Percentiles rank a stretch among this genome's conserved stretches.
Conservation (phyloP, 2,888 invertebrate species). For the Leucophora obtusa region DNA sequence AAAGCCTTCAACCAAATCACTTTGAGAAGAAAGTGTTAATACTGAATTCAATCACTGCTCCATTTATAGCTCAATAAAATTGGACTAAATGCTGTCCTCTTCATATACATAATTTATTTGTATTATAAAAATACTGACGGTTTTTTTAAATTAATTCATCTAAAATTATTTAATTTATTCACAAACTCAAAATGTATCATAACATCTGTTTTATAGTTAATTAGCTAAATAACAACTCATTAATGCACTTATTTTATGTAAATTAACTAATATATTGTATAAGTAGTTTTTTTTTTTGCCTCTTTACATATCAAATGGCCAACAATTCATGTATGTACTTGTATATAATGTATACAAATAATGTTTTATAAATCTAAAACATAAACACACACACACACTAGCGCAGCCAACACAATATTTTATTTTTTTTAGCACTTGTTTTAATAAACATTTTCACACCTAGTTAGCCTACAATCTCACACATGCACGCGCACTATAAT, state of each 20-base stretch:
- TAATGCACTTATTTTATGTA: not conserved
- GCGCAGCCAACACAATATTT: too few relatives aligned
- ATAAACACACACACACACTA: too few relatives aligned
- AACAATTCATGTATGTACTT: not conserved
- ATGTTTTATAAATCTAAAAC: not conserved
- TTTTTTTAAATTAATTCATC: too few relatives aligned
- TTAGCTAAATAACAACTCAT: slow-evolving; percentile 12
- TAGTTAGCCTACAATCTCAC: not conserved
- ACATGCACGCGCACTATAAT: not conserved
- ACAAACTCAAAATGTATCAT: not conserved
- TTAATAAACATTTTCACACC: slow-evolving; percentile 30
- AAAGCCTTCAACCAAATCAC: too few relatives aligned
- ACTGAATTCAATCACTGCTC: too few relatives aligned
- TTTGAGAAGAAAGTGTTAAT: too few relatives aligned
- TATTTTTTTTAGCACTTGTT: slow-evolving; percentile 1
- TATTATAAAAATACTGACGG: too few relatives aligned
- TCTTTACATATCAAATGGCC: slow-evolving; percentile 2
- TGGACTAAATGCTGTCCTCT: too few relatives aligned
- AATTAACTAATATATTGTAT: slow-evolving; percentile 17
- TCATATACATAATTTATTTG: too few relatives aligned
- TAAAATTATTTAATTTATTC: too few relatives aligned
- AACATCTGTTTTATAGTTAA: slow-evolving; percentile 17
- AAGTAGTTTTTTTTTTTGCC: not conserved
- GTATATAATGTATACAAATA: not conserved
- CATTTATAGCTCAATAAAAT: too few relatives aligned